phyloP scores from a whole-genome alignment of 2,113 vertebrate genomes.

The Callospermophilus lateralis region DNA sequence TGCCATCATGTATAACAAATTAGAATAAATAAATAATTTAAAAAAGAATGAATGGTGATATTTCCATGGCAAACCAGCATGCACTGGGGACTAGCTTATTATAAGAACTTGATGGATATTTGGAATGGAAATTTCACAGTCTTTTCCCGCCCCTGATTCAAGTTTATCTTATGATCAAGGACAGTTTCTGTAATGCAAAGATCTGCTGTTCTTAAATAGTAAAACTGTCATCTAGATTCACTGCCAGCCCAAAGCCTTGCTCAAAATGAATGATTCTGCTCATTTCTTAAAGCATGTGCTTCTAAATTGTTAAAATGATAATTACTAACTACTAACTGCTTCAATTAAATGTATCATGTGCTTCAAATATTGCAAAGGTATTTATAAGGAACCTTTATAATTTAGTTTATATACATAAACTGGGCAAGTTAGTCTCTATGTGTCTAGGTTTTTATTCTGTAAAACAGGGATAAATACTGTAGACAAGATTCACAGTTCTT shows the following conservation, averaged over 20 bases:
- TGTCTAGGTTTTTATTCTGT: neutral
- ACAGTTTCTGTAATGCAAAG: neutral
- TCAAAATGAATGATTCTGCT: neutral
- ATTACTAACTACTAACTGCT: neutral
- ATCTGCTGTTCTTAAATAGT: neutral
- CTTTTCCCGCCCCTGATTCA: neutral
- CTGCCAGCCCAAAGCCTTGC: neutral
- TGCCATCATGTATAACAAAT: too few species aligned
- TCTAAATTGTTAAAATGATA: neutral
- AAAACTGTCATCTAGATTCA: neutral
- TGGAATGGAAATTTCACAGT: neutral
- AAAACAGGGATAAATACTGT: neutral
- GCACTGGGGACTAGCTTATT: neutral
- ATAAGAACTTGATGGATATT: neutral
- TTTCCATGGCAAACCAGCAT: neutral
- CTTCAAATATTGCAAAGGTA: neutral
- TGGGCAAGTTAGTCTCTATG: neutral
- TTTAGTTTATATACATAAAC: neutral
- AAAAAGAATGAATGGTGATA: neutral
- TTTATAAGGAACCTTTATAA: neutral
- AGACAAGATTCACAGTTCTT: neutral
- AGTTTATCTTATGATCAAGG: constrained; percentile 37
- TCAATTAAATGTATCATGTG: neutral
- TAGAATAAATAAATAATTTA: too few species aligned
- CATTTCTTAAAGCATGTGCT: neutral